These are phyloP conservation scores for Periophthalmus modestus DNA, from an alignment of 2,113 vertebrate genomes.

Conservation along the genomic window DNA sequence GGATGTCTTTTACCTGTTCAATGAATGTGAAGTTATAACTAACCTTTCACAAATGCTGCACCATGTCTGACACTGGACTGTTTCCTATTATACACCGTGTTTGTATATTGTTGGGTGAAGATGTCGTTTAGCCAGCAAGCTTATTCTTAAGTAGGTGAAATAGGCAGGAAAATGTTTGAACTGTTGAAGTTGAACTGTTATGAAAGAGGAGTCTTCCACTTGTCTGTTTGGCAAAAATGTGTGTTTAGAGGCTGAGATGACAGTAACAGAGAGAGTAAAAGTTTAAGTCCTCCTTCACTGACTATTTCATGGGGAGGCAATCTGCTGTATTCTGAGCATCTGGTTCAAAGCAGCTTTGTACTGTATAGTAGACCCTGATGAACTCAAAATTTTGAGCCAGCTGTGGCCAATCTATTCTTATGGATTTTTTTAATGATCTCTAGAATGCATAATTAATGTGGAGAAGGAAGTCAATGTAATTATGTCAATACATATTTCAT, in stretches of 20 bases:
- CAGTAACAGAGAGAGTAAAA: constrained; percentile 20
- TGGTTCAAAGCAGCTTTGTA: too few relatives aligned
- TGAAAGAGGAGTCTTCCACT: constrained; percentile 16
- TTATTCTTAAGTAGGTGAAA: constrained; percentile 9
- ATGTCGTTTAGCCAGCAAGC: constrained; percentile 31
- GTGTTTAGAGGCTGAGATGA: constrained; percentile 13
- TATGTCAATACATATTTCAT: not conserved
- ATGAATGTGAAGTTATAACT: constrained; percentile 58
- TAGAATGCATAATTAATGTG: not conserved
- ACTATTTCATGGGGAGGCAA: constrained; percentile 21
- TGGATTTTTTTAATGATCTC: not conserved
- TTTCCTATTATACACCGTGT: constrained; percentile 35
- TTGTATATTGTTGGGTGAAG: constrained; percentile 17
- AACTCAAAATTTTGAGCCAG: constrained; percentile 54
- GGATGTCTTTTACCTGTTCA: constrained; percentile 9
- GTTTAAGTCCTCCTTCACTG: constrained; percentile 39
- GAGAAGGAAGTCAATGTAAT: not conserved
- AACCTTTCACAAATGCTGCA: constrained; percentile 61
- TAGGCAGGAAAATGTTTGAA: not conserved
- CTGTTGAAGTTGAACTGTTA: constrained; percentile 6
- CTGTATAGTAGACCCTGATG: constrained; percentile 7
- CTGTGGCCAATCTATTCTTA: constrained; percentile 8
- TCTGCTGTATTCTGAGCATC: constrained; percentile 5
- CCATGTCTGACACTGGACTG: constrained; percentile 30
- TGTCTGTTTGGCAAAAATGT: constrained; percentile 43